phyloP scores from a whole-genome alignment of 2,797 vertebrate species.

The Uromys caudimaculatus region DNA sequence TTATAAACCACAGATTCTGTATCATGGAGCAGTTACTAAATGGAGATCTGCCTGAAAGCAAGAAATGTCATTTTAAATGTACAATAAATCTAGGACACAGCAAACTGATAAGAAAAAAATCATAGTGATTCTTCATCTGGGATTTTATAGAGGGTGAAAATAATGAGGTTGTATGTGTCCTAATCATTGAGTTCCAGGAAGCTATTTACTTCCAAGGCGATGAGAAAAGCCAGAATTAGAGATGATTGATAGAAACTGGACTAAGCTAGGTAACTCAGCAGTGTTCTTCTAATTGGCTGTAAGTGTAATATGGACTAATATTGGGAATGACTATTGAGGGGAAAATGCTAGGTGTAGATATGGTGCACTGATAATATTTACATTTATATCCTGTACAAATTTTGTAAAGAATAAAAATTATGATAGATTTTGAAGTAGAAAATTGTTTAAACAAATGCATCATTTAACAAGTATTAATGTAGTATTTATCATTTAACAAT shows the following conservation, averaged over 20 bases:
- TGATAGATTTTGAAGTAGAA: background rate
- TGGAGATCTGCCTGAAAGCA: constrained; percentile 43
- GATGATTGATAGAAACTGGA: background rate
- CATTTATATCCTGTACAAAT: background rate
- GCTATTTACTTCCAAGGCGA: background rate
- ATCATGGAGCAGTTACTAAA: constrained; percentile 56
- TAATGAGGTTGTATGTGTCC: background rate
- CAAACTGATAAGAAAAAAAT: constrained; percentile 37
- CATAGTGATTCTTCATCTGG: background rate
- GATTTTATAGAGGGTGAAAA: background rate
- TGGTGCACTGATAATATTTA: background rate
- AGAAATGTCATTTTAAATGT: constrained; percentile 45
- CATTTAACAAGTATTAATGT: background rate
- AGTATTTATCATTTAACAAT: background rate
- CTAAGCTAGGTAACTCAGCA: background rate
- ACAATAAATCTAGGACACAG: constrained; percentile 29
- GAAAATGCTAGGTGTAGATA: background rate
- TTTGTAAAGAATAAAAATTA: background rate
- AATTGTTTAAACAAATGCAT: background rate
- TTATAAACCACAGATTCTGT: constrained; percentile 57
- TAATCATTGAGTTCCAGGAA: background rate
- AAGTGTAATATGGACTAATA: background rate
- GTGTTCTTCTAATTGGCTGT: background rate
- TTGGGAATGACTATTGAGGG: background rate
- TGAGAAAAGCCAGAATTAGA: constrained; percentile 28